These are phyloP conservation scores for Meghimatium bilineatum DNA, from an alignment of 2,888 invertebrate species.

Conservation along the genomic window DNA sequence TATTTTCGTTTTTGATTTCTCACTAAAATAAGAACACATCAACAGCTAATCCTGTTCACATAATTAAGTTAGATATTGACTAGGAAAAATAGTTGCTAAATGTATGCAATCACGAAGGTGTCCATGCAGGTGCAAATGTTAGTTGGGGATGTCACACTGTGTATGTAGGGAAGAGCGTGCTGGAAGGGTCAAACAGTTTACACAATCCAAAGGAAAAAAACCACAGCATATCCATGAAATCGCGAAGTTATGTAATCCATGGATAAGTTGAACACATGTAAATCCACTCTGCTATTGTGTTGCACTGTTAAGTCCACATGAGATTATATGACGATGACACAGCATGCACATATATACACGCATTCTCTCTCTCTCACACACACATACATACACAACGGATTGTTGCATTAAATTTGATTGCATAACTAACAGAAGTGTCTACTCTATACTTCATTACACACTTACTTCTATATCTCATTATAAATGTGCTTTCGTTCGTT, in stretches of 20 bases:
- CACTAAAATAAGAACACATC: too few species aligned
- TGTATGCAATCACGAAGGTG: neutral
- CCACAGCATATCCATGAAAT: slow-evolving; percentile 5
- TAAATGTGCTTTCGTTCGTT: too few species aligned
- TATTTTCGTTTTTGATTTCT: too few species aligned
- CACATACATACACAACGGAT: too few species aligned
- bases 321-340: neutral
- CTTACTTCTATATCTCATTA: too few species aligned
- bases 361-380: neutral
- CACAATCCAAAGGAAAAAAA: slow-evolving; percentile 35
- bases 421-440: too few species aligned
- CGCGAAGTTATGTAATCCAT: slow-evolving; percentile 11
- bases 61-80: too few species aligned
- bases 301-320: slow-evolving; percentile 28
- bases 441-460: too few species aligned
- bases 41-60: too few species aligned
- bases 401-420: too few species aligned
- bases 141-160: neutral
- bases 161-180: neutral
- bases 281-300: neutral
- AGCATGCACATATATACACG: neutral
- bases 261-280: slow-evolving; percentile 1
- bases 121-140: slow-evolving; percentile 15
- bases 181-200: neutral
- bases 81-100: too few species aligned